Evolutionary conservation across 2,888 invertebrate species (phyloP).

Genomic region (Monochamus alternatus): DNA sequence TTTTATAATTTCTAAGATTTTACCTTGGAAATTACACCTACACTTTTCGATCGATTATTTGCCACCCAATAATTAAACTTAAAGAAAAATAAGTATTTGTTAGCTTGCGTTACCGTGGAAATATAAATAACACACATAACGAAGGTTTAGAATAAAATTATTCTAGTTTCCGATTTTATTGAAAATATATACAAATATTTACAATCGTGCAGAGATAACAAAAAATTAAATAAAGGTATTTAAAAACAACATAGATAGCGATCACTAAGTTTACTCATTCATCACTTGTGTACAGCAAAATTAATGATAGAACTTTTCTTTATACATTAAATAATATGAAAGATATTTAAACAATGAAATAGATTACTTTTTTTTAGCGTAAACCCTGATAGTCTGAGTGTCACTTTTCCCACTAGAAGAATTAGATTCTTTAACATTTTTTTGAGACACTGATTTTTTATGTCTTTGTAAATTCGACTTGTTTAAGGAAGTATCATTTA

Average conservation of each 20-base stretch:
- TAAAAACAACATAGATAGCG: constrained; percentile 13
- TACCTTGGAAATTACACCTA: too few species aligned
- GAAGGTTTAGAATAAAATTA: too few species aligned
- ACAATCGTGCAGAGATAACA: constrained; percentile 19
- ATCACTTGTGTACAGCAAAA: background rate
- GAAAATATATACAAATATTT: constrained; percentile 28
- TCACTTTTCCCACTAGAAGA: constrained; percentile 19
- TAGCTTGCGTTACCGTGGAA: too few species aligned
- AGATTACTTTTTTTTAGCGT: constrained; percentile 31
- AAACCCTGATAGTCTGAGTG: constrained; percentile 21
- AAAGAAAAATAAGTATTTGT: too few species aligned
- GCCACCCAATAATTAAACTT: too few species aligned
- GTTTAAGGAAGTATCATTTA: constrained; percentile 39
- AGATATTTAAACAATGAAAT: background rate
- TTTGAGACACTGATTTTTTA: constrained; percentile 34
- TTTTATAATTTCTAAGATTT: too few species aligned
- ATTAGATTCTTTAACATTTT: constrained; percentile 2
- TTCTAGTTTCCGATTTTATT: background rate
- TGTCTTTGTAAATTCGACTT: constrained; percentile 39
- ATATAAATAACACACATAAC: too few species aligned
- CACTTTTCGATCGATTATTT: too few species aligned
- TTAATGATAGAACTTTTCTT: too few species aligned
- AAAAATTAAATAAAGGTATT: background rate
- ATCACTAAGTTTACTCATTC: background rate
- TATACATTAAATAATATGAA: too few species aligned